phyloP scores from a whole-genome alignment of 2,888 invertebrate genomes.

The Anthoptus insignis region DNA sequence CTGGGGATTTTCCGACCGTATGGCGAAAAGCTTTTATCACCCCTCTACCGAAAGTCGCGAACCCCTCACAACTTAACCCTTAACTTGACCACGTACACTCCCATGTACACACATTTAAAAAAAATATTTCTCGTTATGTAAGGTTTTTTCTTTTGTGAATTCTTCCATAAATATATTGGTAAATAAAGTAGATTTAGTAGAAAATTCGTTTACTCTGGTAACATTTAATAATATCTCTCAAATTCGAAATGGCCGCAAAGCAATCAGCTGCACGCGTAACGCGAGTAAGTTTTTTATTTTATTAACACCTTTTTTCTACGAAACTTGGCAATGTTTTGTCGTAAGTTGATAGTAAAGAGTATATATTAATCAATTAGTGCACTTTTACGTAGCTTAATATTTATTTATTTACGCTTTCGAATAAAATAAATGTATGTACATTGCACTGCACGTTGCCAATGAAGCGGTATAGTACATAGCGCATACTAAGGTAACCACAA shows the following conservation, averaged over 20 bases:
- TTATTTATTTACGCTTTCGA: slow-evolving; percentile 19
- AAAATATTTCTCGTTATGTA: not conserved
- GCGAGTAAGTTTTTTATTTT: not conserved
- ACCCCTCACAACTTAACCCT: too few relatives aligned
- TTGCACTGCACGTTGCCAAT: slow-evolving; percentile 33
- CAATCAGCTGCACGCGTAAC: not conserved
- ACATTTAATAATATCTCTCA: not conserved
- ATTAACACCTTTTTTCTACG: not conserved
- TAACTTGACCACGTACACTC: too few relatives aligned
- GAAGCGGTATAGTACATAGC: not conserved
- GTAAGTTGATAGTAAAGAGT: not conserved
- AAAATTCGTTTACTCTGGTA: not conserved
- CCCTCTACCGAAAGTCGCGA: too few relatives aligned
- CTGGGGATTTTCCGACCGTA: too few relatives aligned
- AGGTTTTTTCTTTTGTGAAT: not conserved
- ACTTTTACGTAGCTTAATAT: slow-evolving; percentile 22
- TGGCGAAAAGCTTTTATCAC: too few relatives aligned
- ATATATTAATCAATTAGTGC: slow-evolving; percentile 30
- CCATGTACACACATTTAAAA: not conserved
- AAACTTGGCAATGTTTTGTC: not conserved
- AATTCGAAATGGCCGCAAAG: not conserved
- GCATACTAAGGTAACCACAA: slow-evolving; percentile 6
- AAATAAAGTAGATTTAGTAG: not conserved
- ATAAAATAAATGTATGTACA: slow-evolving; percentile 31
- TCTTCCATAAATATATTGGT: not conserved